A percentile compares a stretch with the other conserved stretches of the same genome.
Evolutionary conservation across 2,113 vertebrate genomes (phyloP).

Genomic region (Chlamydotis undulata): DNA sequence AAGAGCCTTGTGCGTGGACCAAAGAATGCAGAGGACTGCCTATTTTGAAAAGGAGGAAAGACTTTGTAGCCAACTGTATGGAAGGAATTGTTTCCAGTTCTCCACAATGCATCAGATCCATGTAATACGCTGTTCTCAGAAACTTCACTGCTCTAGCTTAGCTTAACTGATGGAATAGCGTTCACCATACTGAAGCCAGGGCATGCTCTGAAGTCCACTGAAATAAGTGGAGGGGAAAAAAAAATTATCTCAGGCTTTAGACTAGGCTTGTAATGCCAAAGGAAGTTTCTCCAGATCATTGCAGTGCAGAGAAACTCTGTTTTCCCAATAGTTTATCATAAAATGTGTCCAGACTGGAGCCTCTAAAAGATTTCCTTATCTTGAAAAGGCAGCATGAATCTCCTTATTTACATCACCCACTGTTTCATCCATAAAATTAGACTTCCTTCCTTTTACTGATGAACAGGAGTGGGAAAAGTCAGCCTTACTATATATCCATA

Average conservation of each 20-base stretch:
- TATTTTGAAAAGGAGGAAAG: neutral
- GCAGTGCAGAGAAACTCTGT: conserved; percentile 8
- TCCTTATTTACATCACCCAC: conserved; percentile 29
- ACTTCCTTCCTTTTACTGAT: conserved; percentile 39
- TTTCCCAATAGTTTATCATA: conserved; percentile 53
- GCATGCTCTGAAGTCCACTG: neutral
- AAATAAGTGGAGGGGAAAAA: neutral
- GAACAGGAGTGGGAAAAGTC: conserved; percentile 21
- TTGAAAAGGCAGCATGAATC: conserved; percentile 41
- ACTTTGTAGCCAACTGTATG: neutral
- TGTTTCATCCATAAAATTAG: conserved; percentile 40
- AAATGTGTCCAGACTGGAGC: conserved; percentile 38
- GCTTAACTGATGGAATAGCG: neutral
- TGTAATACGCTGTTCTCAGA: neutral
- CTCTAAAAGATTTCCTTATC: conserved; percentile 48
- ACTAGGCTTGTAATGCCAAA: neutral
- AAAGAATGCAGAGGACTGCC: neutral
- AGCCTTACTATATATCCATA: neutral
- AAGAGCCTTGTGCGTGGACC: neutral
- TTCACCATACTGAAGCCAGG: neutral
- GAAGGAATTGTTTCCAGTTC: neutral
- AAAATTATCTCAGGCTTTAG: neutral
- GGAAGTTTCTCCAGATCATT: conserved; percentile 10
- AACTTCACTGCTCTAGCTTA: neutral
- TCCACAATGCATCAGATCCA: neutral